Evolutionary conservation across 1,140 invertebrate genomes (phyloP).

Genomic region (Phenacoccus solenopsis): DNA sequence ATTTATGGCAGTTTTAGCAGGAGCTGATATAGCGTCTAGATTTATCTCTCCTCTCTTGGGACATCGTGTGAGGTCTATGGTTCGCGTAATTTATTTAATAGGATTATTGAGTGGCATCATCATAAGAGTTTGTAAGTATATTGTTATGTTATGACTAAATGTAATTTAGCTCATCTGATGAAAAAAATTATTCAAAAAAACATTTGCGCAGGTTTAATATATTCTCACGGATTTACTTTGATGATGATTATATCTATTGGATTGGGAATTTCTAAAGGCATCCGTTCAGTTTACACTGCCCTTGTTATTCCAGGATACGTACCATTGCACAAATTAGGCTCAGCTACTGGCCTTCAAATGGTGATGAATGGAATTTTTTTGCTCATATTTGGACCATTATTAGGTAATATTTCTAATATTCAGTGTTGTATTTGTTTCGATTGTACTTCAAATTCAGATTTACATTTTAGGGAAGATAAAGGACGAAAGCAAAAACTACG

Average conservation of each 20-base stretch:
- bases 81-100: conserved; percentile 51
- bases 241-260: conserved; percentile 26
- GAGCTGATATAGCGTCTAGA: conserved; percentile 25
- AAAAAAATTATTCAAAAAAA: not conserved
- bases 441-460: no score
- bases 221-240: not conserved
- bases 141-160: not conserved
- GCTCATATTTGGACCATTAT: conserved; percentile 34
- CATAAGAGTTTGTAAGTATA: conserved; percentile 46
- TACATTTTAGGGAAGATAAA: conserved; percentile 22
- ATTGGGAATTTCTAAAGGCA: conserved; percentile 51
- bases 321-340: conserved; percentile 45
- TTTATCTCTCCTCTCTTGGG: conserved; percentile 46
- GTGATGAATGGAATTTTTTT: conserved; percentile 39
- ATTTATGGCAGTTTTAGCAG: conserved; percentile 25
- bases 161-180: not conserved
- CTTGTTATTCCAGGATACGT: conserved; percentile 53
- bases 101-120: conserved; percentile 49
- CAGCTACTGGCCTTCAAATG: conserved; percentile 50
- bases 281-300: conserved; percentile 52
- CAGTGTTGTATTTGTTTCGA: not conserved
- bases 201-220: not conserved
- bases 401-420: conserved; percentile 31
- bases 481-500: conserved; percentile 22
- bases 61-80: conserved; percentile 47